Percentiles rank a stretch among this genome's conserved stretches.
phyloP scores from a whole-genome alignment of 2,797 vertebrate genomes.

The Xyrichtys novacula region DNA sequence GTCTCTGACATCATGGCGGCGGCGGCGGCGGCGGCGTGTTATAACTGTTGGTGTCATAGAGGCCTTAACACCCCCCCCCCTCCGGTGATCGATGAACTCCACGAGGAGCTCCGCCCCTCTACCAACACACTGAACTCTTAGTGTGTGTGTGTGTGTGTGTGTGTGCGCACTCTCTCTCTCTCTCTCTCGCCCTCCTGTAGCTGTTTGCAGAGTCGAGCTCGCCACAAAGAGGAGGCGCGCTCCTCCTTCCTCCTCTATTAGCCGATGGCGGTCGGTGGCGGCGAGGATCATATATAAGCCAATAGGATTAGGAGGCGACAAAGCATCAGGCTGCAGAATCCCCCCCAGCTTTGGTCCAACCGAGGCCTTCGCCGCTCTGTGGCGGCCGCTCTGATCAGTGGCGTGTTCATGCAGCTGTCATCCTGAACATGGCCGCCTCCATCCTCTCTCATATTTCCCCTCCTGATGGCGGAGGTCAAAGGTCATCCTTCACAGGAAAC shows the following conservation, averaged over 20 bases:
- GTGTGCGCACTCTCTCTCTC: slow-evolving; percentile 32
- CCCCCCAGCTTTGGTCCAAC: slow-evolving; percentile 65
- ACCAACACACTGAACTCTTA: slow-evolving; percentile 40
- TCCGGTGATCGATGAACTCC: slow-evolving; percentile 68
- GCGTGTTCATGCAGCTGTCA: slow-evolving; percentile 31
- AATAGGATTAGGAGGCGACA: slow-evolving; percentile 82
- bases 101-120: slow-evolving; percentile 45
- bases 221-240: slow-evolving; percentile 58
- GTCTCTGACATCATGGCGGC: slow-evolving; percentile 82
- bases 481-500: slow-evolving; percentile 21
- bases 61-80: slow-evolving; percentile 23
- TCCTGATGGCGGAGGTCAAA: slow-evolving; percentile 40
- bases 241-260: slow-evolving; percentile 73
- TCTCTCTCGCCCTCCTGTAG: slow-evolving; percentile 26
- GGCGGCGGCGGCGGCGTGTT: no score
- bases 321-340: slow-evolving; percentile 80
- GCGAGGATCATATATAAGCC: slow-evolving; percentile 80
- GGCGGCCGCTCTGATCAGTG: slow-evolving; percentile 45
- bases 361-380: slow-evolving; percentile 56
- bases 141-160: slow-evolving; percentile 33
- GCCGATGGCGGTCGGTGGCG: slow-evolving; percentile 74
- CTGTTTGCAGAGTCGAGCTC: slow-evolving; percentile 58
- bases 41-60: slow-evolving; percentile 79
- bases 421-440: not conserved
- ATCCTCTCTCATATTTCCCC: slow-evolving; percentile 30